Base-by-base conservation (phyloP, 2,888 invertebrate genomes). In the Diachrysia chrysitis region DNA sequence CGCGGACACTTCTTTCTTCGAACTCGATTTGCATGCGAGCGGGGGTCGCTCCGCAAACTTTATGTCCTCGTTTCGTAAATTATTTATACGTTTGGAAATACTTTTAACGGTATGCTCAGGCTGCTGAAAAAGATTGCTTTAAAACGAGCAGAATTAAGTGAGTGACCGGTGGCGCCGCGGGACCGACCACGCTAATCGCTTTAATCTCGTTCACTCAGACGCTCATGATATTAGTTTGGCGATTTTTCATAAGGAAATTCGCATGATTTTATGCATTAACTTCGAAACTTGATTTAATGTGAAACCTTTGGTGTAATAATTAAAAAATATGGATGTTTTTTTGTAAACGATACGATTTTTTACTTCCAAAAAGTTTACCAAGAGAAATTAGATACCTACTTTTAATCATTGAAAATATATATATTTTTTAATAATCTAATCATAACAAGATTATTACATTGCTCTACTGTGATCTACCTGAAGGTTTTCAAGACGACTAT, bases 51-150 rank as follows among this genome's bases (percentile, higher is more conserved):
- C 88, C 87, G 90, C 93, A 94, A 95, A 95, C 92, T 95, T 95
- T 95, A 93, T 93, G 94, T 95, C 94, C 94, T 95, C 94, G 91
- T 92, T 94, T 90, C 92, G 92, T 95, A 93, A 95, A 95, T 94
- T 93, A 95, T 95, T 95, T 93, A 95, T 94, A 88, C 93, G 89
- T 94, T 95, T 91, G 91, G 89, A 93, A 94, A 94, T 95, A 93
- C 92, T 94, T 95, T 95, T 94, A 93, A 92, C 93, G 92, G 91
- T 85, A 87, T 87, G 89, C 88, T 89, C 88, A 90, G 89, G 82
- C 87, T 86, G 85, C 86, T 84, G 89, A 89, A 92, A 92, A 93
- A 93, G 93, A 93, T 94, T 94, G 91, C 88, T 89, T 89, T 87
- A 88, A 89, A 92, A 90, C 86, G 89, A 89, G 87, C 78, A 78